phyloP scores from a whole-genome alignment of 1,140 invertebrate species.

The Cyclina sinensis region DNA sequence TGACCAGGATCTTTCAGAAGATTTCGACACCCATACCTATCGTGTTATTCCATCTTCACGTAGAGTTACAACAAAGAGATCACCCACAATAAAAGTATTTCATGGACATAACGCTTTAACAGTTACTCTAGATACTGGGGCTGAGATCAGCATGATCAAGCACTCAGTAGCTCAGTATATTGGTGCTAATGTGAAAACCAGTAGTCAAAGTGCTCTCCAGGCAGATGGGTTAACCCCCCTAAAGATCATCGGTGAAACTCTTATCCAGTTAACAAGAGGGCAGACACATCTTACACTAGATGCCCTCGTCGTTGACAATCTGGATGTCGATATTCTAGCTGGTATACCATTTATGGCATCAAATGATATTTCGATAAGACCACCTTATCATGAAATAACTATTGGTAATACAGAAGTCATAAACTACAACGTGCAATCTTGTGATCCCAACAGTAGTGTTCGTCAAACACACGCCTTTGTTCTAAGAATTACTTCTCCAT shows the following conservation, averaged over 20 bases:
- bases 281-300: slow-evolving; percentile 61
- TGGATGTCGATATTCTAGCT: slow-evolving; percentile 61
- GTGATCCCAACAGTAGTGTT: neutral
- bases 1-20: neutral
- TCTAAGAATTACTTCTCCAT: neutral
- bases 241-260: slow-evolving; percentile 57
- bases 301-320: slow-evolving; percentile 56
- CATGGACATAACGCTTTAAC: slow-evolving; percentile 32
- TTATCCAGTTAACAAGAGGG: slow-evolving; percentile 13
- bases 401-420: neutral
- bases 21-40: no score
- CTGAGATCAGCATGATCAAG: slow-evolving; percentile 48
- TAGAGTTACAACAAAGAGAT: slow-evolving; percentile 40
- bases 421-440: neutral
- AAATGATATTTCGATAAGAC: slow-evolving; percentile 65
- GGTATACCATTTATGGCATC: slow-evolving; percentile 57
- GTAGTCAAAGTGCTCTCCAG: slow-evolving; percentile 58
- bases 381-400: slow-evolving; percentile 49
- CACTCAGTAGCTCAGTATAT: neutral
- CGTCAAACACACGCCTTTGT: neutral
- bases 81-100: slow-evolving; percentile 50
- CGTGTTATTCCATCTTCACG: neutral
- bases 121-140: slow-evolving; percentile 47
- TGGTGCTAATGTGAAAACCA: neutral
- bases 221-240: slow-evolving; percentile 64